Evolutionary conservation across 2,888 invertebrate species (phyloP), one percentile per base, ranked within the genome.

Genomic region (Agrilus mali): DNA sequence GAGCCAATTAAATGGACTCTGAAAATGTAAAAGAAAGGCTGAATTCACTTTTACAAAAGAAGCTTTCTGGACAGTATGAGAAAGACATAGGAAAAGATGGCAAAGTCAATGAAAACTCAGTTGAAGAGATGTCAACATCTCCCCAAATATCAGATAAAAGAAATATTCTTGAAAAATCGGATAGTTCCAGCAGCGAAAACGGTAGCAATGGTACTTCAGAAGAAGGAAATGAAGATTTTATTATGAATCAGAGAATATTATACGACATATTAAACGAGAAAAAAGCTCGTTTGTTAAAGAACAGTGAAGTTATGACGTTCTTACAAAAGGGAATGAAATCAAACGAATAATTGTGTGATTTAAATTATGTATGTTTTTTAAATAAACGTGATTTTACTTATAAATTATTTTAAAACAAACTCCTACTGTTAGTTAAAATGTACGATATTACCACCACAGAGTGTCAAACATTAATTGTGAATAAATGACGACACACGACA

Each of bases 181-280:
- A 36, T 32, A 13, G 38, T 22, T 12, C 31, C 17, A 42, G 42
- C 20, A 37, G 31, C n/a, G 33, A 32, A 17, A 40, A 38, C 13
- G 16, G 43, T 36, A 39, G 38, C 20, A 27, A 13, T 22, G 43
- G 20, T 14, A 35, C 38, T 22, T 31, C 39, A 33, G 45, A 44
- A 37, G 36, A 32, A 35, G 38, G 15, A 12, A 36, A 44, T 27
- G 47, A 48, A n/a, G 50, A 54, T 33, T 49, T 51, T 44, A 37
- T 47, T 13, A 51, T 53, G 34, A 54, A 51, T 12, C 48, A 53
- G 42, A 46, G 52, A 36, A 52, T 55, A 17, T 48, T 58, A 42
- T 53, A 52, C 43, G 55, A 57, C 41, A 52, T 58, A 22, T 46
- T 58, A 35, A 55, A 51, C 37, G 55, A 57, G 40, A 58, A 58